Percentiles rank a stretch among this genome's conserved stretches.
These are phyloP conservation scores for Ibycter americanus DNA, from an alignment of 2,797 vertebrate genomes.

Conservation along the genomic window DNA sequence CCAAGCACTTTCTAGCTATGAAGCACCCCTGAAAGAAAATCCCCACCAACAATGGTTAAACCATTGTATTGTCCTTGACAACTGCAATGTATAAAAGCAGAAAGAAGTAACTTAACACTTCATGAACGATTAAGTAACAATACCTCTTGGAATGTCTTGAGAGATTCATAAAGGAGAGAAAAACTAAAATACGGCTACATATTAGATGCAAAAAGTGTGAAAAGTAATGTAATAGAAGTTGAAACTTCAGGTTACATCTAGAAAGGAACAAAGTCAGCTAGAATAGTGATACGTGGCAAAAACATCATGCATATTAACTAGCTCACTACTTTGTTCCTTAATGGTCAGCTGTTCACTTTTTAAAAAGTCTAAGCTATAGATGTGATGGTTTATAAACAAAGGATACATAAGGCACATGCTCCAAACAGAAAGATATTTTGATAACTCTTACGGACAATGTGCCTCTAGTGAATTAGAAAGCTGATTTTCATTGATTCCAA, in stretches of 20 bases:
- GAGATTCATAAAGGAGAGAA: background rate
- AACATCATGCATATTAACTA: background rate
- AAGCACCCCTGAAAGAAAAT: background rate
- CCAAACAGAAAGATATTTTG: background rate
- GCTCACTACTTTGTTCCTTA: background rate
- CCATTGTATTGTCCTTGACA: background rate
- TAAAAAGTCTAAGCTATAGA: background rate
- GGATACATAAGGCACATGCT: background rate
- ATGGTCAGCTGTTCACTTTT: background rate
- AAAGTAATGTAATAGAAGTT: background rate
- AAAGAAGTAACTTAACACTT: background rate
- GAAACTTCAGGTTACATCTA: background rate
- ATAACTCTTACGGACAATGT: background rate
- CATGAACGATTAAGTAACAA: background rate
- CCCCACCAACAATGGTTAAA: background rate
- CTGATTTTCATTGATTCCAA: background rate
- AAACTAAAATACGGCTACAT: background rate
- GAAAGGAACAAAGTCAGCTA: background rate
- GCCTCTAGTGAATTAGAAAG: background rate
- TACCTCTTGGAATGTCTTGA: background rate
- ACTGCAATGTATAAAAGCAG: background rate
- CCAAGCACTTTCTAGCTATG: background rate
- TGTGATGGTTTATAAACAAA: background rate
- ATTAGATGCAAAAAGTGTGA: background rate
- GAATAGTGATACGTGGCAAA: background rate